Conservation (phyloP, 2,797 vertebrate genomes). For the Lycodopsis pacificus region DNA sequence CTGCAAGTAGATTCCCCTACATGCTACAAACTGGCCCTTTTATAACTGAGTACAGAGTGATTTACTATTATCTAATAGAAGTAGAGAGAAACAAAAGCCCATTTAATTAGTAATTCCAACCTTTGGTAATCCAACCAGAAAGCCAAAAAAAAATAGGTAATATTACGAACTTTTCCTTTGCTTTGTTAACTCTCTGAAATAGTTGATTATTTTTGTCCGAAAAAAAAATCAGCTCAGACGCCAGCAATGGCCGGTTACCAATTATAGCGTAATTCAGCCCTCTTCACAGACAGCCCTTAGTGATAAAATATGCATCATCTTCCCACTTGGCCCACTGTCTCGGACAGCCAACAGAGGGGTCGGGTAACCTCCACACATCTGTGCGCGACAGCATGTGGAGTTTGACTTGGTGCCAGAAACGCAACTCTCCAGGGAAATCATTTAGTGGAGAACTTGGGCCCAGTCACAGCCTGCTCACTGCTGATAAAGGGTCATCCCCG, state of each 20-base stretch:
- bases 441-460: conserved; percentile 72
- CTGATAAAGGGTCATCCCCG: conserved; percentile 83
- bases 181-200: conserved; percentile 39
- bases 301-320: conserved; percentile 72
- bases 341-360: conserved; percentile 54
- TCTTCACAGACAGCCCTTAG: conserved; percentile 55
- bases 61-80: not conserved
- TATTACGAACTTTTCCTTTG: conserved; percentile 14
- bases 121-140: not conserved
- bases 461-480: conserved; percentile 74
- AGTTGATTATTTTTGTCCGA: conserved; percentile 28
- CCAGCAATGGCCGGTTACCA: conserved; percentile 46
- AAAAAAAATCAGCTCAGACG: conserved; percentile 36
- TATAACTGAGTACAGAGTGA: not conserved
- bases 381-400: conserved; percentile 60
- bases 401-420: conserved; percentile 64
- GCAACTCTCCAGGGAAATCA: conserved; percentile 82
- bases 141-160: conserved; percentile 21
- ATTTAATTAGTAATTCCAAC: not conserved
- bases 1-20: not conserved
- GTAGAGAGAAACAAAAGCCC: not conserved
- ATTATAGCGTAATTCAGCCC: conserved; percentile 67
- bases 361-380: conserved; percentile 75
- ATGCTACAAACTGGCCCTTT: not conserved
- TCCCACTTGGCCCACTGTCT: conserved; percentile 47